These are phyloP conservation scores for Alcedo atthis DNA, from an alignment of 2,797 vertebrate genomes.

Conservation along the genomic window DNA sequence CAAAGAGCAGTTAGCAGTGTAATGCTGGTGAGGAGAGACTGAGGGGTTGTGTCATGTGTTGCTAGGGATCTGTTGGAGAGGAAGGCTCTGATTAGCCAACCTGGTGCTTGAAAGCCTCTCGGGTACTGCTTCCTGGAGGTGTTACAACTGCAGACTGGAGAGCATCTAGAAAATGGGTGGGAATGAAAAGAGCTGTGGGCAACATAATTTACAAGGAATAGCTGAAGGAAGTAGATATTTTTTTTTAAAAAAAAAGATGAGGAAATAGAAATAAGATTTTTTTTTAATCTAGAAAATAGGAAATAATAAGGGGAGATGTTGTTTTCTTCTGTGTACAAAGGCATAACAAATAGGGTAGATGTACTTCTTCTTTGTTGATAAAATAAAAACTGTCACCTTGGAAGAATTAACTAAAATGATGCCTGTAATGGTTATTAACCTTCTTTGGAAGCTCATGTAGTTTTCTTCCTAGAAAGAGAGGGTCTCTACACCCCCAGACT, in stretches of 20 bases:
- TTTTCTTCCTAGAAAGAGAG: not conserved
- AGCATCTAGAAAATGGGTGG: not conserved
- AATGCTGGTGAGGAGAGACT: not conserved
- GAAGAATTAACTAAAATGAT: not conserved
- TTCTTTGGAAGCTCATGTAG: not conserved
- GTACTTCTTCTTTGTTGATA: not conserved
- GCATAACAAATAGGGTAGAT: not conserved
- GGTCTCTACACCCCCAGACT: not conserved
- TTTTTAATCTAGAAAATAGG: not conserved
- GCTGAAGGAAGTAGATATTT: not conserved
- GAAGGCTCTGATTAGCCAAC: not conserved
- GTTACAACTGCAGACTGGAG: not conserved
- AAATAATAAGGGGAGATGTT: not conserved
- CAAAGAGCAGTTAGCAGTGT: not conserved
- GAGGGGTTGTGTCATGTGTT: not conserved
- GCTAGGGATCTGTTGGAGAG: not conserved
- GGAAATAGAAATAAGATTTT: not conserved
- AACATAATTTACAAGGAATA: not conserved
- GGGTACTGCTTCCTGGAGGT: not conserved
- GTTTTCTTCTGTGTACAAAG: not conserved
- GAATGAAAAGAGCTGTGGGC: not conserved
- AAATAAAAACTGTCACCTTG: not conserved
- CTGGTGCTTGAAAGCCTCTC: not conserved
- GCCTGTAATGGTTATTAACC: not conserved
- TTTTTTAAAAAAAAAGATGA: not conserved